Percentiles rank a stretch among this genome's conserved stretches.
phyloP scores from a whole-genome alignment of 2,888 invertebrate genomes.

The Itoplectis maculator region DNA sequence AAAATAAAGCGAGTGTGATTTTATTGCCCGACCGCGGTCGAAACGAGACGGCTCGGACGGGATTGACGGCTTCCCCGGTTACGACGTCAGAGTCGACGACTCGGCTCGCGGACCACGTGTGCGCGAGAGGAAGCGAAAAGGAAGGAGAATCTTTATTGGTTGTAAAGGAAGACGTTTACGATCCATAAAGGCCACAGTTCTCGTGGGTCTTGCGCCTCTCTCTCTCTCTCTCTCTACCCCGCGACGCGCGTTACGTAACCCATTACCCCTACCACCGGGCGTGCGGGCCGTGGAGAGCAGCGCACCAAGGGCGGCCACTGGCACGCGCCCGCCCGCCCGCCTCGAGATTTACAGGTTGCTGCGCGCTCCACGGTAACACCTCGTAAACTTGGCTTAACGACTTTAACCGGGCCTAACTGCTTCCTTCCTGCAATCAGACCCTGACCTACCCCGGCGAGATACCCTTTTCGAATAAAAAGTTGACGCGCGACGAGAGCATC shows the following conservation, averaged over 20 bases:
- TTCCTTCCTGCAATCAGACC: constrained; percentile 85
- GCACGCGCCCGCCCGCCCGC: constrained; percentile 82
- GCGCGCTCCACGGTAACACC: constrained; percentile 84
- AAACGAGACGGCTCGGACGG: constrained; percentile 58
- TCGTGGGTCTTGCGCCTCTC: constrained; percentile 73
- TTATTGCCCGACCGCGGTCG: constrained; percentile 69
- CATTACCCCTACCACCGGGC: constrained; percentile 75
- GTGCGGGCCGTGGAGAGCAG: constrained; percentile 57
- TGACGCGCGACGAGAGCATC: constrained; percentile 26
- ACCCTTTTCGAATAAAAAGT: constrained; percentile 35
- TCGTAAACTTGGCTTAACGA: constrained; percentile 85
- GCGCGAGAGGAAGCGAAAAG: constrained; percentile 7
- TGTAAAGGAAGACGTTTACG: constrained; percentile 85
- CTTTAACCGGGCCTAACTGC: constrained; percentile 85
- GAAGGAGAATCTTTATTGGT: constrained; percentile 83
- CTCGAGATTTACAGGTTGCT: constrained; percentile 84
- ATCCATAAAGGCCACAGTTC: constrained; percentile 83
- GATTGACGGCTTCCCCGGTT: constrained; percentile 73
- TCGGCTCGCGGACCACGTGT: constrained; percentile 69
- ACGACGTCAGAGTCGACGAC: constrained; percentile 55
- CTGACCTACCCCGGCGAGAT: constrained; percentile 79
- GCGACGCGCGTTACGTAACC: constrained; percentile 71
- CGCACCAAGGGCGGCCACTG: constrained; percentile 83
- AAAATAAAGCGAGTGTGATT: constrained; percentile 75
- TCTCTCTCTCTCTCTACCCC: no score